phyloP scores from a whole-genome alignment of 2,113 vertebrate genomes.

The Porphyrio hochstetteri region DNA sequence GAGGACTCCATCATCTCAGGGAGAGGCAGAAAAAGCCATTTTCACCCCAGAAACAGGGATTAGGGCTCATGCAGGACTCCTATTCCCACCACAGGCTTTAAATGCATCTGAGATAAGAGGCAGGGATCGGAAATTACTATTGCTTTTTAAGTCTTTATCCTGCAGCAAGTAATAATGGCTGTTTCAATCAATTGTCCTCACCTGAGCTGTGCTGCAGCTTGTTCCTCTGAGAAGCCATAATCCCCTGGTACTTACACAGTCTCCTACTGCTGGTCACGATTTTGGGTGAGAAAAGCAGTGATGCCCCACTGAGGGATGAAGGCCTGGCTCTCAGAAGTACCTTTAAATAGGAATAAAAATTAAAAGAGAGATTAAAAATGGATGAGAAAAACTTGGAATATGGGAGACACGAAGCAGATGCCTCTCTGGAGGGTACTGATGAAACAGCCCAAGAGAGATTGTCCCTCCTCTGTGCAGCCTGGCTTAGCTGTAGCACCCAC shows the following conservation, averaged over 20 bases:
- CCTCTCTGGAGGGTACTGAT: neutral
- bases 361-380: neutral
- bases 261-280: neutral
- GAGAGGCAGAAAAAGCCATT: neutral
- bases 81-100: neutral
- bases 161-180: neutral
- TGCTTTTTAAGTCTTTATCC: neutral
- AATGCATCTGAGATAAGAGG: neutral
- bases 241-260: neutral
- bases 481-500: fast-evolving
- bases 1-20: neutral
- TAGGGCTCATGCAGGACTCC: neutral
- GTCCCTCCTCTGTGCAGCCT: neutral
- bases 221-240: neutral
- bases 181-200: conserved; percentile 12
- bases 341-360: neutral
- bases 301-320: neutral
- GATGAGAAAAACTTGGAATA: neutral
- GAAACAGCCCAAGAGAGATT: neutral
- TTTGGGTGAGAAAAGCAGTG: neutral
- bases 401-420: neutral
- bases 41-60: neutral
- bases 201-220: neutral
- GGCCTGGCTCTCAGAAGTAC: neutral
- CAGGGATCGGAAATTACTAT: neutral